Conservation (phyloP, 2,888 invertebrate species). For the Orchestes rusci region DNA sequence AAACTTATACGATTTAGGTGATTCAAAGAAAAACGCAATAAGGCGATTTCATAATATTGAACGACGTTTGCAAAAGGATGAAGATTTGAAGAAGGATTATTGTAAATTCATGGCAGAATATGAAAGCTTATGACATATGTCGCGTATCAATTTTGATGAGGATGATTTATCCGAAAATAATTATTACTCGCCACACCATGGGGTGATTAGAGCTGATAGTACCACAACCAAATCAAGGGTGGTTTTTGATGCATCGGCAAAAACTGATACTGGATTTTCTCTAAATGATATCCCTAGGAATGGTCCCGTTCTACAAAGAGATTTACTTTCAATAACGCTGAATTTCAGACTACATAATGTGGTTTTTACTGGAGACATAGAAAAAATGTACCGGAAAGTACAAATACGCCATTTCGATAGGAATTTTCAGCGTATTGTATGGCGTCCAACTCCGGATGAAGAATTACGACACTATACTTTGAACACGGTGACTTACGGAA, state of each 20-base stretch:
- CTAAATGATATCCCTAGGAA: conserved; percentile 4
- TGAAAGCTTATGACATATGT: conserved; percentile 4
- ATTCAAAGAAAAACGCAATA: not conserved
- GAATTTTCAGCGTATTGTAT: conserved; percentile 9
- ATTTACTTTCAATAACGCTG: conserved; percentile 2
- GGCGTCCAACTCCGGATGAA: conserved; percentile 4
- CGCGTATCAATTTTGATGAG: not conserved
- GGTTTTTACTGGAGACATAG: conserved; percentile 12
- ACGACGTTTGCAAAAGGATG: not conserved
- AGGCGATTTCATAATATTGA: not conserved
- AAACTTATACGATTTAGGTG: not conserved
- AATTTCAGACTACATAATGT: conserved; percentile 17
- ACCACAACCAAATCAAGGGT: too few species aligned
- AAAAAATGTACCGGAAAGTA: conserved; percentile 11
- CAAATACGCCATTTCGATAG: not conserved
- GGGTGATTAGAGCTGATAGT: conserved; percentile 17
- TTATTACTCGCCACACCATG: conserved; percentile 21
- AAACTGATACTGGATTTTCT: not conserved
- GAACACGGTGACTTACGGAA: conserved; percentile 25
- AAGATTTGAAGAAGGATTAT: not conserved
- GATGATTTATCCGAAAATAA: not conserved
- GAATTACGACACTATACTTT: conserved; percentile 7
- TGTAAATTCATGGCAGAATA: not conserved
- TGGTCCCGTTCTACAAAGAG: conserved; percentile 2
- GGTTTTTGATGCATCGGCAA: conserved; percentile 1